Base-by-base conservation (phyloP, 2,113 vertebrate species). In the Phylloscopus trochilus region DNA sequence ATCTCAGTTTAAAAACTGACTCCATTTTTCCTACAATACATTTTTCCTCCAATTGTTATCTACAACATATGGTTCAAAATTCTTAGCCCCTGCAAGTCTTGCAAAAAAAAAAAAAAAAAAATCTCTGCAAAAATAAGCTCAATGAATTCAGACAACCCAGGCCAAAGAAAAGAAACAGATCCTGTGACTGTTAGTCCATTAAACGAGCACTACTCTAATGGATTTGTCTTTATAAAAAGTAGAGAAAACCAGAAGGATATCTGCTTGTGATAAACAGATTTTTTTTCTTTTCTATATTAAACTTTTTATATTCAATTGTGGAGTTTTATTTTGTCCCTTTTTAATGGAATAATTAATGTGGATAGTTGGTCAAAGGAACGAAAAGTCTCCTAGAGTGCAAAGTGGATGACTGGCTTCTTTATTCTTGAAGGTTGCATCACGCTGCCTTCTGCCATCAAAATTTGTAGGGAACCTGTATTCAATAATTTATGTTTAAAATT, bases 171-270 rank as follows among this genome's bases (percentile, higher is more conserved):
- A 83, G 17, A 95, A 93, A 52, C 20, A 76, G 62, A 56, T 53
- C 59, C 76, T 73, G 55, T 1, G 11, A 92, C 46, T 69, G 21
- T 69, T 92, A 76, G 44, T 73, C 59, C 37, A 69, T 74, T 77
- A 90, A 86, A 67, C 16, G 13, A 94, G 60, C 37, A 83, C 60
- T 83, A 59, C 14, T 59, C 11, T 30, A 88, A 70, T 1, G 3
- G 27, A 51, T 59, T 74, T 87, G 33, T 39, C 83, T 92, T 83
- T 41, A 43, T 30, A 89, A 27, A 92, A 90, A 89, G 30, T 21
- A 46, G 26, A 82, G n/a, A 64, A 92, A 95, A 81, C 51, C 41
- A 81, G 47, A 81, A 93, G n/a, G 60, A 87, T 92, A 86, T 63
- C 68, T 91, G 46, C 23, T 80, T 83, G 7, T 68, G 64, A 83